These are phyloP conservation scores for Xenops minutus DNA, from an alignment of 2,797 vertebrate genomes.

Conservation along the genomic window DNA sequence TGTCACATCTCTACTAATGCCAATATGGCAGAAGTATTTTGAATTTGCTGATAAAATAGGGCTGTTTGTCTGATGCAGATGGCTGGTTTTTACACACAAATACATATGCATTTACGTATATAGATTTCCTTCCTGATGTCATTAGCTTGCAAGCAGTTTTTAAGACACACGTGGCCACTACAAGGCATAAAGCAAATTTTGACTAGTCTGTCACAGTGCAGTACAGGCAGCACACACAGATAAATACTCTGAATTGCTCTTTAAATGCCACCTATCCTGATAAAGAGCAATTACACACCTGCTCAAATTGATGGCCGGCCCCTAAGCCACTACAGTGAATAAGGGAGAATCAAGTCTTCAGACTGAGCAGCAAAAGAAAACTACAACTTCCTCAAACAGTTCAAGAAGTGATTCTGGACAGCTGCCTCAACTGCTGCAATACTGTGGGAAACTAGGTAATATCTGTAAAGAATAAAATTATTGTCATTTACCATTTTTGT, in stretches of 20 bases:
- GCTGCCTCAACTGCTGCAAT: neutral
- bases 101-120: neutral
- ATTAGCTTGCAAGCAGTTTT: neutral
- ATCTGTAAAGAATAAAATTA: constrained; percentile 15
- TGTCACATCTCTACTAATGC: neutral
- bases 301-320: neutral
- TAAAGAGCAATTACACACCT: neutral
- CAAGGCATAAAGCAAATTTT: neutral
- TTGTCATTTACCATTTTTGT: constrained; percentile 23
- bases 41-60: neutral
- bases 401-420: constrained; percentile 25
- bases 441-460: neutral
- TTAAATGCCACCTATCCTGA: constrained; percentile 6
- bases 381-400: constrained; percentile 9
- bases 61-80: neutral
- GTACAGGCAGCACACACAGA: neutral
- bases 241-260: neutral
- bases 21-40: neutral
- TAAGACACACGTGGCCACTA: neutral
- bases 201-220: neutral
- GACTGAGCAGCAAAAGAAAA: neutral
- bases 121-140: neutral
- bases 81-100: neutral
- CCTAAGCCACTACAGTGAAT: neutral
- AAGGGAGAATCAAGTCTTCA: neutral